A percentile compares a stretch with the other conserved stretches of the same genome.
Conservation (phyloP, 64 coral and sea anemone species). For the Pachyseris speciosa region DNA sequence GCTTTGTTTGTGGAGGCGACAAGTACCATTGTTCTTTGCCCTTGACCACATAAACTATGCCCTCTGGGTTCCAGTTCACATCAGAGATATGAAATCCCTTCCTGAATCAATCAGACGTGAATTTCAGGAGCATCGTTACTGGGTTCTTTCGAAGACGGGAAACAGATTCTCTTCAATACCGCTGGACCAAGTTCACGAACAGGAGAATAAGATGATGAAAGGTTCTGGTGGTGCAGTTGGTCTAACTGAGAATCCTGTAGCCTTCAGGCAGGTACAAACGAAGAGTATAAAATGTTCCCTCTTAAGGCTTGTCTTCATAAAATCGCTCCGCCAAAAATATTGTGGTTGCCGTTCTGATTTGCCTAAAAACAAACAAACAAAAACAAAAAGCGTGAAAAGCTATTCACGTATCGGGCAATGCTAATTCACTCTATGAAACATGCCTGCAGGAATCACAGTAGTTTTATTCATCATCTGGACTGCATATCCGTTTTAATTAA, state of each 20-base stretch:
- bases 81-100: conserved; percentile 49
- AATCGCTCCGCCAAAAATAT: background rate
- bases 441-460: background rate
- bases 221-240: conserved; percentile 64
- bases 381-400: background rate
- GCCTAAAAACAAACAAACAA: too few relatives aligned
- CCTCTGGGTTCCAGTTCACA: conserved; percentile 52
- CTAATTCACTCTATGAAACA: background rate
- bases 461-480: background rate
- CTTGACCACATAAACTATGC: conserved; percentile 70
- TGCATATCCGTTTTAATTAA: background rate
- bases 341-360: background rate
- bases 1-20: conserved; percentile 33
- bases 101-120: conserved; percentile 16
- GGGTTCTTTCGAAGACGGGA: conserved; percentile 61
- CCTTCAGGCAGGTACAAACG: conserved; percentile 64
- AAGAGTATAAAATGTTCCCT: background rate
- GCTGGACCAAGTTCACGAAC: conserved; percentile 56
- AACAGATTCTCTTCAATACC: conserved; percentile 59
- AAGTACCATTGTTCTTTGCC: conserved; percentile 69
- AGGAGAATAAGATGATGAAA: conserved; percentile 67
- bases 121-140: conserved; percentile 24
- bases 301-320: background rate
- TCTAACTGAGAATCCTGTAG: conserved; percentile 68
- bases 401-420: background rate